Percentiles rank a stretch among this genome's conserved stretches.
Evolutionary conservation across 1,140 invertebrate genomes (phyloP).

Genomic region (Aphelinus atriplicis): DNA sequence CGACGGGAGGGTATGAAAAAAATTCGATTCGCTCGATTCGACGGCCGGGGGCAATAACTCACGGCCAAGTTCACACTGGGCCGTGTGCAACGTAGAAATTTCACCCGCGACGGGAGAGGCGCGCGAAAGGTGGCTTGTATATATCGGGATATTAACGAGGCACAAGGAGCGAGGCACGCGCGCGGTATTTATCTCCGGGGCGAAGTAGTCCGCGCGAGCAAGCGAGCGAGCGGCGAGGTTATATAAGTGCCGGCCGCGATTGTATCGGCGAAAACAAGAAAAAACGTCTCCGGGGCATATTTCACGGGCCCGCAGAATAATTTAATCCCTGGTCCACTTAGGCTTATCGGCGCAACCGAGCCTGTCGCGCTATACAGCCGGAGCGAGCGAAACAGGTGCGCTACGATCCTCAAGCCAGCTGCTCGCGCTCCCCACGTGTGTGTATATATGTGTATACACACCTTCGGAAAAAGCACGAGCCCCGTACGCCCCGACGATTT

Average conservation of each 20-base stretch:
- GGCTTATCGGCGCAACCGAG: conserved; percentile 17
- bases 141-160: conserved; percentile 5
- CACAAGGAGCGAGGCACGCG: not conserved
- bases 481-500: not conserved
- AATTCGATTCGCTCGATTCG: too few relatives aligned
- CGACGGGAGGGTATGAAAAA: too few relatives aligned
- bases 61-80: too few relatives aligned
- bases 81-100: too few relatives aligned
- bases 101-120: too few relatives aligned
- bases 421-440: conserved; percentile 17
- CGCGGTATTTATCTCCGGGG: conserved; percentile 13
- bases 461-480: too few relatives aligned
- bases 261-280: conserved; percentile 6
- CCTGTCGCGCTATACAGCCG: not conserved
- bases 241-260: conserved; percentile 18
- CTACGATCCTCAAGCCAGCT: conserved; percentile 38
- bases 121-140: too few relatives aligned
- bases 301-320: conserved; percentile 30
- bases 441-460: too few relatives aligned
- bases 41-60: too few relatives aligned
- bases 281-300: conserved; percentile 30
- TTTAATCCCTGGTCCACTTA: conserved; percentile 28
- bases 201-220: conserved; percentile 11
- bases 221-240: not conserved
- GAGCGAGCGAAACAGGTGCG: conserved; percentile 47